Evolutionary conservation across 2,888 invertebrate genomes (phyloP).

Genomic region (Lasioglossum lativentre): DNA sequence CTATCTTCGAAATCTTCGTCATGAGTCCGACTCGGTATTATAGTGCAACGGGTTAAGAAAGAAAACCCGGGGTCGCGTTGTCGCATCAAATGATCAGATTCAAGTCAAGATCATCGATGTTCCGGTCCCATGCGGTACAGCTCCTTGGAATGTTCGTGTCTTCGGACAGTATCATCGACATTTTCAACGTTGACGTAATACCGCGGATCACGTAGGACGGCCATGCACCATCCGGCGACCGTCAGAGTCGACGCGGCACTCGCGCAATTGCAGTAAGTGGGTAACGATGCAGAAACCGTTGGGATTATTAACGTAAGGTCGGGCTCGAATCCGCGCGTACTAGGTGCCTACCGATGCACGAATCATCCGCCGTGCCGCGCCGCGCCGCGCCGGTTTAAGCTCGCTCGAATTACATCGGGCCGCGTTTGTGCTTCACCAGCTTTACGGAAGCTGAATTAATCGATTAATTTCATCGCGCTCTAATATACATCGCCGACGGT

Average conservation of each 20-base stretch:
- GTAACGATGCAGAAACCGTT: slow-evolving; percentile 63
- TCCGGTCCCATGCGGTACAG: background rate
- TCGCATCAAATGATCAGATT: background rate
- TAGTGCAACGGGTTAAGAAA: too few relatives aligned
- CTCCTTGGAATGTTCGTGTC: background rate
- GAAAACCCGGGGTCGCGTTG: too few relatives aligned
- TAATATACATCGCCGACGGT: slow-evolving; percentile 26
- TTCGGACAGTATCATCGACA: slow-evolving; percentile 43
- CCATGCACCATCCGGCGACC: slow-evolving; percentile 43
- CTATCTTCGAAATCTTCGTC: too few relatives aligned
- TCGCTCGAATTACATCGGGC: slow-evolving; percentile 59
- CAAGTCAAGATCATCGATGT: background rate
- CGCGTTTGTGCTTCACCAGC: slow-evolving; percentile 49
- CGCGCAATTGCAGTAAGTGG: slow-evolving; percentile 58
- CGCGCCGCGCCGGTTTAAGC: slow-evolving; percentile 40
- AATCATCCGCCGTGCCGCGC: slow-evolving; percentile 16
- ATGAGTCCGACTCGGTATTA: too few relatives aligned
- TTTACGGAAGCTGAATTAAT: slow-evolving; percentile 61
- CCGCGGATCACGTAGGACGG: slow-evolving; percentile 54
- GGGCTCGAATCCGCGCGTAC: slow-evolving; percentile 44
- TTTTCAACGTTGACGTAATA: slow-evolving; percentile 63
- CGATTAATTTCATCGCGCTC: slow-evolving; percentile 59
- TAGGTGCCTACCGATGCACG: slow-evolving; percentile 42
- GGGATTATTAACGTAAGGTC: slow-evolving; percentile 66
- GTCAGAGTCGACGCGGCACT: slow-evolving; percentile 29